Conservation (phyloP, 2,113 vertebrate species). For the Brachyhypopomus occidentalis region DNA sequence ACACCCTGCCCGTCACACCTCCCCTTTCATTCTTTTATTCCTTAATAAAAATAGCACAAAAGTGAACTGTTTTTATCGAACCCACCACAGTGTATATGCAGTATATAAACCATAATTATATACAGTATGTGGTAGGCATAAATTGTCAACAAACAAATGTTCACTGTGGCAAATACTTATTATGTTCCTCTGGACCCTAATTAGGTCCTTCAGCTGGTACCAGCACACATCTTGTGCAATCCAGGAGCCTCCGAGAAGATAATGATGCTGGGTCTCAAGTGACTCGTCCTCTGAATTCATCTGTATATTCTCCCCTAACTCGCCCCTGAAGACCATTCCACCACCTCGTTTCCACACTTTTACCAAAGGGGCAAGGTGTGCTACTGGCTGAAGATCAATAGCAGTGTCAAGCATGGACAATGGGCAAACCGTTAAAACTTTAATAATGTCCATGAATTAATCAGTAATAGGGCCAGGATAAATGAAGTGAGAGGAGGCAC, state of each 20-base stretch:
- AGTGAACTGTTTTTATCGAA: conserved; percentile 4
- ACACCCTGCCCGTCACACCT: no score
- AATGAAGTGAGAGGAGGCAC: conserved; percentile 62
- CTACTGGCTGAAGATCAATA: conserved; percentile 62
- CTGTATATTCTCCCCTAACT: conserved; percentile 16
- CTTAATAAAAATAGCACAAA: conserved; percentile 2
- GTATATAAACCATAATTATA: conserved; percentile 25
- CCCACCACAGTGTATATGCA: background rate
- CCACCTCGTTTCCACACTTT: conserved; percentile 41
- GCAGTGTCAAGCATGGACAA: conserved; percentile 67
- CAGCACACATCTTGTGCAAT: conserved; percentile 30
- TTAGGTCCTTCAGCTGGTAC: conserved; percentile 35
- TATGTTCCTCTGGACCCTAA: conserved; percentile 24
- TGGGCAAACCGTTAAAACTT: conserved; percentile 71
- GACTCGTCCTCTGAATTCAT: conserved; percentile 16
- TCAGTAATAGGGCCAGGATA: conserved; percentile 66
- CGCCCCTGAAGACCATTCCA: conserved; percentile 38
- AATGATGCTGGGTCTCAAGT: conserved; percentile 42
- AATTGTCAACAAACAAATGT: background rate
- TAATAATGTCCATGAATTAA: conserved; percentile 74
- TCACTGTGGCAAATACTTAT: conserved; percentile 8
- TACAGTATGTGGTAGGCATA: conserved; percentile 27
- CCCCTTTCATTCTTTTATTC: background rate
- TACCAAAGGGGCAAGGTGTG: conserved; percentile 57
- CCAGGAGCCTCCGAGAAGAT: conserved; percentile 23